phyloP scores from a whole-genome alignment of 2,888 invertebrate species.

The Tanypteryx hageni region DNA sequence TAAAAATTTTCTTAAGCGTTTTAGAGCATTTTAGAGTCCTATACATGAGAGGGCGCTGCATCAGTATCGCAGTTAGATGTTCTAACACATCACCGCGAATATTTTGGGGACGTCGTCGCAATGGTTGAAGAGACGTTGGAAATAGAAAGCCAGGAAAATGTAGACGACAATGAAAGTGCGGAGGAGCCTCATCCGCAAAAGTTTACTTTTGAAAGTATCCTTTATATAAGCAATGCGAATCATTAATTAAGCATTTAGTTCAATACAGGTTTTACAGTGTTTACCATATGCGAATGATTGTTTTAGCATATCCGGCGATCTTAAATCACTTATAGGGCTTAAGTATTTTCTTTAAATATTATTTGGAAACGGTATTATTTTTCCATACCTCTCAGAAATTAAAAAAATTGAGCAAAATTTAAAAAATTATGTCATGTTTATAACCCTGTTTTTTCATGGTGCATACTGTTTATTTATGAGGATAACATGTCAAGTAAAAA shows the following conservation, averaged over 20 bases:
- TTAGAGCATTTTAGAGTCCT: too few relatives aligned
- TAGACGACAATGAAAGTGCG: constrained; percentile 33
- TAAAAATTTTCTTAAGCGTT: too few relatives aligned
- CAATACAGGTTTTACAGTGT: neutral
- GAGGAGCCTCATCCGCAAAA: constrained; percentile 34
- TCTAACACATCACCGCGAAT: constrained; percentile 15
- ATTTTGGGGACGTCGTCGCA: neutral
- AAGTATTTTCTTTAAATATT: too few relatives aligned
- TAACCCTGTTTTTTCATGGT: too few relatives aligned
- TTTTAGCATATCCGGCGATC: too few relatives aligned
- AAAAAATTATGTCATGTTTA: too few relatives aligned
- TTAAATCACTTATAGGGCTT: too few relatives aligned
- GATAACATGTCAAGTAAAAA: too few relatives aligned
- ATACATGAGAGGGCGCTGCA: neutral
- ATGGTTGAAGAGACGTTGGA: constrained; percentile 52
- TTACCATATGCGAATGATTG: neutral
- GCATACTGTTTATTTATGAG: too few relatives aligned
- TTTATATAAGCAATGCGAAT: neutral
- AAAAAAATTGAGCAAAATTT: too few relatives aligned
- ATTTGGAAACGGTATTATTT: too few relatives aligned
- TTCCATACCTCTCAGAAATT: too few relatives aligned
- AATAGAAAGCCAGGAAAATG: constrained; percentile 36
- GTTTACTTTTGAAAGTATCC: constrained; percentile 65
- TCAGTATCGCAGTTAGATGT: neutral
- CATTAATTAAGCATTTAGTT: neutral